These are phyloP conservation scores for Amblyopsis hoosieri DNA, from an alignment of 2,797 vertebrate species.

Conservation along the genomic window DNA sequence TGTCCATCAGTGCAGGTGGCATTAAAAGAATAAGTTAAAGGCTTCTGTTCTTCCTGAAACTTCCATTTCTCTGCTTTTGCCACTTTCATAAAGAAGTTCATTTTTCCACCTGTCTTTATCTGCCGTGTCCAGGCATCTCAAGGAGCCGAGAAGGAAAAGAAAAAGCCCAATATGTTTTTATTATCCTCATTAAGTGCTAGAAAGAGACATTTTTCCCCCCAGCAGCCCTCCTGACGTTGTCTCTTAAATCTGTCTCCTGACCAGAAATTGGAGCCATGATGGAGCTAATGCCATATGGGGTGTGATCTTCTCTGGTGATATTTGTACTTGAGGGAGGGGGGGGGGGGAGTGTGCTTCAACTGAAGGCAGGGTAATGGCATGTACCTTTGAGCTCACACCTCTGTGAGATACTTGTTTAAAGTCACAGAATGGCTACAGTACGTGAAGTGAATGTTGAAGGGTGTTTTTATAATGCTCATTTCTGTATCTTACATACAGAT, in stretches of 20 bases:
- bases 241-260: constrained; percentile 65
- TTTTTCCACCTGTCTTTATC: constrained; percentile 52
- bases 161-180: constrained; percentile 56
- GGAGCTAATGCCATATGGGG: constrained; percentile 55
- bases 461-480: too few relatives aligned
- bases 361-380: constrained; percentile 29
- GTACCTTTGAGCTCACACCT: constrained; percentile 6
- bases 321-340: constrained; percentile 40
- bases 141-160: constrained; percentile 48
- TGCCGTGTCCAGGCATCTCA: constrained; percentile 50
- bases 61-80: constrained; percentile 33
- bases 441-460: not conserved
- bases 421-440: too few relatives aligned
- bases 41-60: constrained; percentile 38
- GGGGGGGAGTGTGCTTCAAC: constrained; percentile 21
- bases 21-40: constrained; percentile 32
- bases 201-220: constrained; percentile 38
- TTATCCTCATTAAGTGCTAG: constrained; percentile 64
- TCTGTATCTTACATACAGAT: not conserved
- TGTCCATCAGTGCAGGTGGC: constrained; percentile 35
- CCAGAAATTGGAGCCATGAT: constrained; percentile 50
- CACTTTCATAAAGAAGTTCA: constrained; percentile 31
- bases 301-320: constrained; percentile 60
- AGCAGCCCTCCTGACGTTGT: constrained; percentile 50
- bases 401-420: too few relatives aligned